A percentile compares a stretch with the other conserved stretches of the same genome.
Conservation (phyloP, 2,797 vertebrate species). For the Smutsia temminckii region DNA sequence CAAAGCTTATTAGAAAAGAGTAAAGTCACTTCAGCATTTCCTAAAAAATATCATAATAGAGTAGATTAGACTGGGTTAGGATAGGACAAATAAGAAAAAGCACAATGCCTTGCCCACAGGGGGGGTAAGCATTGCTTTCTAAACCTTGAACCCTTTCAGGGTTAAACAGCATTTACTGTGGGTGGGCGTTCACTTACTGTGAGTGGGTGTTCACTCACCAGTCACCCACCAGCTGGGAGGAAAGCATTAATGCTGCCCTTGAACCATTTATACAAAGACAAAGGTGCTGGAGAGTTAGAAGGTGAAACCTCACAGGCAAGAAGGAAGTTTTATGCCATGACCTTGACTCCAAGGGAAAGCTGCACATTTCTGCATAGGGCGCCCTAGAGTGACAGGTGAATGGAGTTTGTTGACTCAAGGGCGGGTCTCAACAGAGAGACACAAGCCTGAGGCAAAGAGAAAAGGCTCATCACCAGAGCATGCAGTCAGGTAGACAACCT, state of each 20-base stretch:
- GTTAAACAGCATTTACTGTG: neutral
- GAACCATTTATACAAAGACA: neutral
- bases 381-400: no score
- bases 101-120: neutral
- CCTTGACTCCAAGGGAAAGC: no score
- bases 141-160: neutral
- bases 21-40: neutral
- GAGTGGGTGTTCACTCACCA: neutral
- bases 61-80: neutral
- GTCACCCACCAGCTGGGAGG: neutral
- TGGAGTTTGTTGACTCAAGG: neutral
- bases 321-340: no score
- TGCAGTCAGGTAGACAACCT: neutral
- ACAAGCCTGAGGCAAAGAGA: neutral
- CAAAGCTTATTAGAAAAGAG: neutral
- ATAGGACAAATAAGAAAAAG: neutral
- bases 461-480: rapidly evolving
- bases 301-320: no score
- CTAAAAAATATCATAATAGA: neutral
- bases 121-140: rapidly evolving
- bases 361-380: no score
- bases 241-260: rapidly evolving
- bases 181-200: neutral
- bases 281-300: neutral
- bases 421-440: neutral